phyloP scores from a whole-genome alignment of 2,113 vertebrate species.

The Trematocara zebra region DNA sequence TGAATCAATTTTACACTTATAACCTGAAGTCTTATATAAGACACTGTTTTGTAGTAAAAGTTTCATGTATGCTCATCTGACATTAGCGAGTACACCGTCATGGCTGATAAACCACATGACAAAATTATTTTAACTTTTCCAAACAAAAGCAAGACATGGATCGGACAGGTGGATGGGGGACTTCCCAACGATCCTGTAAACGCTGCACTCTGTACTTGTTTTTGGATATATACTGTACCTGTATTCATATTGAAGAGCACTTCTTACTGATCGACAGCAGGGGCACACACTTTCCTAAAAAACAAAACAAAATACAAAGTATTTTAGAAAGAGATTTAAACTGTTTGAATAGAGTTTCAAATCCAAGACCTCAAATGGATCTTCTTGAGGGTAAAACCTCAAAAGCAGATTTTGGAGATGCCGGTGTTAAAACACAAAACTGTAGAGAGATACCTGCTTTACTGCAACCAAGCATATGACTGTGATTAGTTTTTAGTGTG shows the following conservation, averaged over 20 bases:
- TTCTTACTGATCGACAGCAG: conserved; percentile 47
- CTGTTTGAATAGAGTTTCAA: neutral
- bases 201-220: neutral
- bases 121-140: neutral
- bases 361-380: neutral
- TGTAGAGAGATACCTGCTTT: neutral
- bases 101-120: neutral
- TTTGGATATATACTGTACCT: conserved; percentile 52
- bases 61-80: neutral
- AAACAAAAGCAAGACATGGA: neutral
- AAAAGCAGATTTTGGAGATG: neutral
- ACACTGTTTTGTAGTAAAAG: neutral
- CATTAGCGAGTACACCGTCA: neutral
- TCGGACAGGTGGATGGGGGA: neutral
- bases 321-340: neutral
- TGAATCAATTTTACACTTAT: neutral
- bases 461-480: neutral
- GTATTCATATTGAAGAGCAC: conserved; percentile 76
- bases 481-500: neutral
- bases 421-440: neutral
- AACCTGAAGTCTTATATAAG: neutral
- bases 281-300: conserved; percentile 64
- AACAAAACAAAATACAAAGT: neutral
- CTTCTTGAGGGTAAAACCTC: neutral
- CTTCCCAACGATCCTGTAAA: neutral